These are phyloP conservation scores for Vanessa atalanta DNA, from an alignment of 1,140 invertebrate genomes.

Conservation along the genomic window DNA sequence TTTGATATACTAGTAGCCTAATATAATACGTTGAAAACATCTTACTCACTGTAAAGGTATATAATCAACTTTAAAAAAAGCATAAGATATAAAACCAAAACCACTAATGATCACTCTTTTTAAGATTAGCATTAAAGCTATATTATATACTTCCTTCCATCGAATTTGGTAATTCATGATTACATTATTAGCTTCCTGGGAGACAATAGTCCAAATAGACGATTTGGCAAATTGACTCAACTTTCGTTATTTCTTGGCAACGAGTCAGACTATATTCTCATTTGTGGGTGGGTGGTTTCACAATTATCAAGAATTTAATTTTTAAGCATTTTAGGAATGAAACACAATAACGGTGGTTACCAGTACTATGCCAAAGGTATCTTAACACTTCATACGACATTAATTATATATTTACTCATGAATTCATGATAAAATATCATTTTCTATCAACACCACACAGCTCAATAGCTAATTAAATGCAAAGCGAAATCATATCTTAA, in stretches of 20 bases:
- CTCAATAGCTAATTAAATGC: conserved; percentile 10
- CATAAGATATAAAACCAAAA: background rate
- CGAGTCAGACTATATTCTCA: conserved; percentile 17
- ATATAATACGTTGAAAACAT: too few species aligned
- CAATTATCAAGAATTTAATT: background rate
- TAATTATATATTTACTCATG: too few species aligned
- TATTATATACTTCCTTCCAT: background rate
- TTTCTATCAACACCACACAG: conserved; percentile 6
- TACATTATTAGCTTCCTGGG: conserved; percentile 11
- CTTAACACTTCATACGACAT: too few species aligned
- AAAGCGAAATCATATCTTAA: conserved; percentile 24
- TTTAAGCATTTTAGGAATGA: background rate
- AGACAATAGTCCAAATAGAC: conserved; percentile 17
- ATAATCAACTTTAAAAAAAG: background rate
- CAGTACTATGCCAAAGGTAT: too few species aligned
- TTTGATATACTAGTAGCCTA: too few species aligned
- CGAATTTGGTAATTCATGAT: background rate
- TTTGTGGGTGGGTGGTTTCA: conserved; percentile 8
- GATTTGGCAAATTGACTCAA: conserved; percentile 32
- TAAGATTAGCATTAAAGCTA: too few species aligned
- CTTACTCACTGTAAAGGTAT: background rate
- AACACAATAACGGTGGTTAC: background rate
- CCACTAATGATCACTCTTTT: background rate
- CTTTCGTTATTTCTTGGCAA: conserved; percentile 39
- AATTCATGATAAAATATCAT: background rate